Base-by-base conservation (phyloP, 2,888 invertebrate genomes). In the Drosophila pegasa region DNA sequence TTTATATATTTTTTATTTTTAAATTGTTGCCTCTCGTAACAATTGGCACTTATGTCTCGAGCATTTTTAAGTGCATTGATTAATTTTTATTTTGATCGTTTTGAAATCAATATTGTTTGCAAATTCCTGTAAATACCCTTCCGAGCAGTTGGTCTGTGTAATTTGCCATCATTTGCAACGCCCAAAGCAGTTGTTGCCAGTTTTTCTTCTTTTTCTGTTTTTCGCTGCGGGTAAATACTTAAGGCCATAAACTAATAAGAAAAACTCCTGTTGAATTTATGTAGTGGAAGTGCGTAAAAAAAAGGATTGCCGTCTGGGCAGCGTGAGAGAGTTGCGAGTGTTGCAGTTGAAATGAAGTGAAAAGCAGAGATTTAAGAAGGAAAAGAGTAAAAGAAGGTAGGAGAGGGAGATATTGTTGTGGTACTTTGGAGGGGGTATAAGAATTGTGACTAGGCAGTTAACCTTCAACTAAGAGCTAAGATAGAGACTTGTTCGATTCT, bases 21-120 rank as follows among this genome's bases (percentile, higher is more conserved):
- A 71, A 79, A 75, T 75, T 81, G 79, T 72, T 72, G 77, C 78
- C 72, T 63, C 58, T 64, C 27, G 71, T 75, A 75, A 71, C 71
- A 78, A 80, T 78, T 74, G 79, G 67, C 78, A 78, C 79, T 79
- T 73, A 70, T 61, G 75, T 67, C 56, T 64, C 52, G 60, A 59
- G 68, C 59, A 55, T 71, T 78, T 83, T 88, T 71, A 78, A 86
- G 87, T 88, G 88, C 84, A 79, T 89, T 88, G 88, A 88, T 89
- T 89, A 89, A 89, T 88, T 89, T 85, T 75, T 88, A 85, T 89
- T 88, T 88, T 88, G 89, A 89, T 88, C 78, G 81, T 67, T 88
- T 73, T 69, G 76, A 78, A 76, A 79, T 89, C 89, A 88, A 88
- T 89, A 88, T 88, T 88, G 79, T 81, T 88, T 86, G 86, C 81